Evolutionary conservation across 2,113 vertebrate species (phyloP).

Genomic region (Lepus americanus): DNA sequence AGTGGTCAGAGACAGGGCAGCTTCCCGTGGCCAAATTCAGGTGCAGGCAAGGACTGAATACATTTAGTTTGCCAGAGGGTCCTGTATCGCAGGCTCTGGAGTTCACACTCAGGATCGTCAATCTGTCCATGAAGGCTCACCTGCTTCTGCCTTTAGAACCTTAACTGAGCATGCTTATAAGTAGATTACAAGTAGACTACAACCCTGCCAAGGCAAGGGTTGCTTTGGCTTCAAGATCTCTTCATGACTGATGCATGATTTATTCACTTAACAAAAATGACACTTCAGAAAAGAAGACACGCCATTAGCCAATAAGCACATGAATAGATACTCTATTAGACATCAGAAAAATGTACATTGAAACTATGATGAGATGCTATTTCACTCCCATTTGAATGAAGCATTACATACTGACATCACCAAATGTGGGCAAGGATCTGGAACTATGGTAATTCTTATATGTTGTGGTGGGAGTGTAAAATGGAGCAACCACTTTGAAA

Average conservation of each 20-base stretch:
- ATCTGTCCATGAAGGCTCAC: background rate
- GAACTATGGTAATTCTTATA: background rate
- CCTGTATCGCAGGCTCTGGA: background rate
- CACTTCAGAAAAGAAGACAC: background rate
- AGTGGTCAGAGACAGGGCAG: background rate
- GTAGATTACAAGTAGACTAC: background rate
- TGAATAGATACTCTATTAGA: background rate
- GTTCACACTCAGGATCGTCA: background rate
- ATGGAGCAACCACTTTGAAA: background rate
- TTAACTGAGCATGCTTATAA: background rate
- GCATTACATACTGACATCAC: background rate
- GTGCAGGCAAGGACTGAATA: background rate
- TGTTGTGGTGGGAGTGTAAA: background rate
- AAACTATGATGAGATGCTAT: background rate
- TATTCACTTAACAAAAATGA: slow-evolving; percentile 4
- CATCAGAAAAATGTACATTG: background rate
- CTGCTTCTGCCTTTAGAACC: background rate
- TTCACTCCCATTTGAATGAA: background rate
- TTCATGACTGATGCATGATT: background rate
- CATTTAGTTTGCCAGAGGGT: background rate
- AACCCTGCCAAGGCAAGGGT: background rate
- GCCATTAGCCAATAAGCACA: background rate
- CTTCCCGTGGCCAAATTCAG: background rate
- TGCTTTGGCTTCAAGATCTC: background rate
- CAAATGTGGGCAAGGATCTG: background rate